These are phyloP conservation scores for Petrocephalus schoutedeni DNA, from an alignment of 2,797 vertebrate genomes.

Conservation along the genomic window DNA sequence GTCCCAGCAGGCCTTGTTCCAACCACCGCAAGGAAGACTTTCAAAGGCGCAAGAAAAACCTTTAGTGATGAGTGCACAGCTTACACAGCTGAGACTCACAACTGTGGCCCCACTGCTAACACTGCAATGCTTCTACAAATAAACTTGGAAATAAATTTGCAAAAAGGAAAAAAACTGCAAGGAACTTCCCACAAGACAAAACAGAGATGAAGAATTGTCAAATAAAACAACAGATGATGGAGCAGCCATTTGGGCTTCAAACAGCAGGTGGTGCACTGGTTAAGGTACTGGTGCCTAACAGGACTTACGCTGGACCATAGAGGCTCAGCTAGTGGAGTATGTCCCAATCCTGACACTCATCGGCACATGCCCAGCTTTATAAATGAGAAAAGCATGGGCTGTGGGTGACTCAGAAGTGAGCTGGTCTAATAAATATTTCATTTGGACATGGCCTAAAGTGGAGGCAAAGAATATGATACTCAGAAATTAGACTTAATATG, in stretches of 20 bases:
- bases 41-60: not conserved
- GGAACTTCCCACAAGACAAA: not conserved
- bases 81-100: constrained; percentile 8
- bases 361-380: not conserved
- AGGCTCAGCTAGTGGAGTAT: not conserved
- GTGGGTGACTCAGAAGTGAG: not conserved
- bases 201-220: not conserved
- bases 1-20: not conserved
- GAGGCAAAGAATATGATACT: not conserved
- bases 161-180: not conserved
- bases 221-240: not conserved
- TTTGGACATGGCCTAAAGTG: not conserved
- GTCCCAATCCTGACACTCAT: not conserved
- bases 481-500: not conserved
- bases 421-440: not conserved
- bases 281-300: not conserved
- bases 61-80: not conserved
- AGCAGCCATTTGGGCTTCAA: not conserved
- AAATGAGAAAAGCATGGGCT: not conserved
- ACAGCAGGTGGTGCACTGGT: not conserved
- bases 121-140: constrained; percentile 11
- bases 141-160: not conserved
- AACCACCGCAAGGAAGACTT: constrained; percentile 1
- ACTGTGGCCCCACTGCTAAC: not conserved
- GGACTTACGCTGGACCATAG: not conserved